Conservation (phyloP, 2,113 vertebrate species). For the Phalacrocorax aristotelis region DNA sequence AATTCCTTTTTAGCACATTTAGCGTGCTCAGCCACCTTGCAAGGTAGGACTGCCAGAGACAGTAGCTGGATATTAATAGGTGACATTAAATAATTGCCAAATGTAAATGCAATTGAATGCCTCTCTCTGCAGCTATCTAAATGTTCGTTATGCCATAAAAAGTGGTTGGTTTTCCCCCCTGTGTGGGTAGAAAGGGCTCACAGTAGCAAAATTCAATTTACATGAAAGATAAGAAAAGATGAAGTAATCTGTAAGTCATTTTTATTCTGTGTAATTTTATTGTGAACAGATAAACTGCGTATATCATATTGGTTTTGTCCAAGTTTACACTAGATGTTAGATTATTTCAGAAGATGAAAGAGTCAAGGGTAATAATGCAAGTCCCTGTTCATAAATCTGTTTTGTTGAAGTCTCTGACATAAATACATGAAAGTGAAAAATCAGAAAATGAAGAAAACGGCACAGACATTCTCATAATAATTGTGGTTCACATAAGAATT, state of each 20-base stretch:
- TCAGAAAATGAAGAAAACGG: constrained; percentile 35
- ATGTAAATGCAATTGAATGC: constrained; percentile 36
- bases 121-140: constrained; percentile 13
- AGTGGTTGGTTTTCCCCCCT: background rate
- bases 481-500: constrained; percentile 55
- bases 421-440: constrained; percentile 49
- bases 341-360: constrained; percentile 50
- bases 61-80: constrained; percentile 46
- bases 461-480: constrained; percentile 43
- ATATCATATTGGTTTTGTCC: constrained; percentile 40
- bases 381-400: constrained; percentile 14
- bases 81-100: constrained; percentile 54
- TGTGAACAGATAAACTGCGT: constrained; percentile 36
- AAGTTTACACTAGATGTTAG: constrained; percentile 36
- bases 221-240: constrained; percentile 44
- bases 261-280: constrained; percentile 62
- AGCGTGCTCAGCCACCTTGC: background rate
- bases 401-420: constrained; percentile 36
- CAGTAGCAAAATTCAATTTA: constrained; percentile 45
- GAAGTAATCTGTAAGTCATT: constrained; percentile 54
- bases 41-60: background rate
- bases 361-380: constrained; percentile 39
- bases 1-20: constrained; percentile 39
- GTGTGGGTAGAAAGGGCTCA: background rate
- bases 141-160: constrained; percentile 37